A percentile compares a stretch with the other conserved stretches of the same genome.
These are phyloP conservation scores for Ramphastos sulfuratus DNA, from an alignment of 2,113 vertebrate species.

Conservation along the genomic window DNA sequence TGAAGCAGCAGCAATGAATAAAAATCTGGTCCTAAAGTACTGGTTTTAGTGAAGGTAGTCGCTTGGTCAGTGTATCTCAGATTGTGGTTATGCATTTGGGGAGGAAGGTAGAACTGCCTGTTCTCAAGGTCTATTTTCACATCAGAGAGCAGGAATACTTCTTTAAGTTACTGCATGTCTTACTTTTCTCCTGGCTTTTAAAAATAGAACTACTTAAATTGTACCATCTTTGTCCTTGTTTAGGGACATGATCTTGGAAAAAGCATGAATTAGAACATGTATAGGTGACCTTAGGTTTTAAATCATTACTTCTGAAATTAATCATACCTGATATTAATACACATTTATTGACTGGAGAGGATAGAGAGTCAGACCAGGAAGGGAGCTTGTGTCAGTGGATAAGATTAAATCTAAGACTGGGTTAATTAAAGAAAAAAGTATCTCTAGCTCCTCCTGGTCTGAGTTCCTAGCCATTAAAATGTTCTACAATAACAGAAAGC, in stretches of 20 bases:
- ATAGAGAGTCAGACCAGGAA: not conserved
- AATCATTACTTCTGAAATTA: not conserved
- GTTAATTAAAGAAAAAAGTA: not conserved
- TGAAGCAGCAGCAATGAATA: not conserved
- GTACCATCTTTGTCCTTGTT: not conserved
- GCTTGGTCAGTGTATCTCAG: not conserved
- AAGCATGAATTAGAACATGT: not conserved
- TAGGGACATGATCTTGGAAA: not conserved
- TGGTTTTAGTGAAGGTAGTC: not conserved
- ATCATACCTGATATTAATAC: not conserved
- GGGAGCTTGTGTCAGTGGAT: not conserved
- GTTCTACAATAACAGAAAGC: not conserved
- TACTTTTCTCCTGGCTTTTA: not conserved
- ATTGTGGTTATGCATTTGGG: not conserved
- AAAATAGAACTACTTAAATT: not conserved
- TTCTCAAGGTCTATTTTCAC: not conserved
- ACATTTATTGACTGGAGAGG: not conserved
- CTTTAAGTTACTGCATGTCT: not conserved
- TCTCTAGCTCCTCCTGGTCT: not conserved
- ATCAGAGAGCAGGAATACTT: not conserved
- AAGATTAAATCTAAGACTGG: not conserved
- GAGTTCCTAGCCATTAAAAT: not conserved
- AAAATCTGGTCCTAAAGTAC: not conserved
- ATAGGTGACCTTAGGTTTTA: not conserved
- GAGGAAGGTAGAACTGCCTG: not conserved